Evolutionary conservation across 2,797 vertebrate genomes (phyloP).

Genomic region (Catostomus latipinnis): DNA sequence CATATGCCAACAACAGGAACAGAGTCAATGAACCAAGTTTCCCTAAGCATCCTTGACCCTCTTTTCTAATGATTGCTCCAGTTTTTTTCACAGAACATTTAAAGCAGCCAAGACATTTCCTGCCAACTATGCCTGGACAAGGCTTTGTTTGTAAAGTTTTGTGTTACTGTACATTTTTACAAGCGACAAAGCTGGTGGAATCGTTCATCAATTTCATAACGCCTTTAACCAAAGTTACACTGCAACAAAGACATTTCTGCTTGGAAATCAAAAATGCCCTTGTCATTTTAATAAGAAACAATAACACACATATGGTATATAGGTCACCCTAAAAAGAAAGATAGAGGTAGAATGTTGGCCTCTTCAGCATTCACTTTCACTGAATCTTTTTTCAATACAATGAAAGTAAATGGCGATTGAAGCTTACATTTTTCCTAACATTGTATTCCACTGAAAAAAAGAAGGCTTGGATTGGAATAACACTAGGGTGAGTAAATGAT

Average conservation of each 20-base stretch:
- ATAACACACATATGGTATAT: no score
- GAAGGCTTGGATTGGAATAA: no score
- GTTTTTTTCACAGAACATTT: constrained; percentile 17
- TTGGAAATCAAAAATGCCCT: background rate
- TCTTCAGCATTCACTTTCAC: no score
- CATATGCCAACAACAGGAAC: constrained; percentile 42
- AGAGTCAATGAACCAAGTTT: constrained; percentile 39
- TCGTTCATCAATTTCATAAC: background rate
- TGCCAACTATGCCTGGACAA: constrained; percentile 13
- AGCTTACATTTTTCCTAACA: no score
- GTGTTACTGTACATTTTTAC: background rate
- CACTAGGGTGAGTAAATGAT: no score
- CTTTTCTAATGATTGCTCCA: constrained; percentile 21
- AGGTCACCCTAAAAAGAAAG: no score
- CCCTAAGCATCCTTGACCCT: constrained; percentile 50
- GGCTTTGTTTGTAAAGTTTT: constrained; percentile 39
- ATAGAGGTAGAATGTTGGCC: no score
- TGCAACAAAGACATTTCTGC: background rate
- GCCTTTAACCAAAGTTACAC: background rate
- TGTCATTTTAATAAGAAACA: background rate
- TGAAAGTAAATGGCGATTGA: no score
- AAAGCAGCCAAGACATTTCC: constrained; percentile 40
- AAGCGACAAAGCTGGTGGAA: constrained; percentile 4
- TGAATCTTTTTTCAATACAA: no score
- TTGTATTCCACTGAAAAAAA: no score